Conservation (phyloP, 1,140 invertebrate genomes). For the Galleria mellonella region DNA sequence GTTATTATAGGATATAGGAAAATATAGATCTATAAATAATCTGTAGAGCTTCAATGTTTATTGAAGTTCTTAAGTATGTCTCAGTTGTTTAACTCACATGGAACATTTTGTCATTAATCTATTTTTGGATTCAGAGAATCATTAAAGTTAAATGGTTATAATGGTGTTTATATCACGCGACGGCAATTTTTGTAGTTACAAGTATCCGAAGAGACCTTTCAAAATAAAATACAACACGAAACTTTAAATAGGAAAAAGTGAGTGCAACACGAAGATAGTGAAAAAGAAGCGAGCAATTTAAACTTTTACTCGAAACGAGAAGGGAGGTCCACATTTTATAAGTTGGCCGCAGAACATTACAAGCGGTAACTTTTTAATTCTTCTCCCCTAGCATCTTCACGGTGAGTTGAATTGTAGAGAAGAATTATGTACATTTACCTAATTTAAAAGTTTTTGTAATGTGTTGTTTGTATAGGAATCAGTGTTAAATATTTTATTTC, state of each 20-base stretch:
- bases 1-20: too few species aligned
- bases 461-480: not conserved
- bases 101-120: too few species aligned
- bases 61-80: too few species aligned
- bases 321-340: slow-evolving; percentile 48
- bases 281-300: slow-evolving; percentile 62
- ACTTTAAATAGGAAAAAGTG: slow-evolving; percentile 70
- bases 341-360: slow-evolving; percentile 55
- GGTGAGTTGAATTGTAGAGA: not conserved
- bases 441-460: slow-evolving; percentile 4
- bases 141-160: slow-evolving; percentile 14
- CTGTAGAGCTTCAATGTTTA: too few species aligned
- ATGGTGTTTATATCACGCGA: slow-evolving; percentile 35
- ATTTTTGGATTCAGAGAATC: slow-evolving; percentile 1
- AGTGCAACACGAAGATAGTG: slow-evolving; percentile 60
- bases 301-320: slow-evolving; percentile 42
- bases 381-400: not conserved
- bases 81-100: too few species aligned
- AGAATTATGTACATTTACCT: not conserved
- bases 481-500: too few species aligned
- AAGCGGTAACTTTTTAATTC: slow-evolving; percentile 25
- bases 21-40: too few species aligned
- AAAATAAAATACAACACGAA: slow-evolving; percentile 63
- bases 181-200: slow-evolving; percentile 3
- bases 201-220: slow-evolving; percentile 22